Conservation (phyloP, 2,113 vertebrate species). For the Lasiurus borealis region DNA sequence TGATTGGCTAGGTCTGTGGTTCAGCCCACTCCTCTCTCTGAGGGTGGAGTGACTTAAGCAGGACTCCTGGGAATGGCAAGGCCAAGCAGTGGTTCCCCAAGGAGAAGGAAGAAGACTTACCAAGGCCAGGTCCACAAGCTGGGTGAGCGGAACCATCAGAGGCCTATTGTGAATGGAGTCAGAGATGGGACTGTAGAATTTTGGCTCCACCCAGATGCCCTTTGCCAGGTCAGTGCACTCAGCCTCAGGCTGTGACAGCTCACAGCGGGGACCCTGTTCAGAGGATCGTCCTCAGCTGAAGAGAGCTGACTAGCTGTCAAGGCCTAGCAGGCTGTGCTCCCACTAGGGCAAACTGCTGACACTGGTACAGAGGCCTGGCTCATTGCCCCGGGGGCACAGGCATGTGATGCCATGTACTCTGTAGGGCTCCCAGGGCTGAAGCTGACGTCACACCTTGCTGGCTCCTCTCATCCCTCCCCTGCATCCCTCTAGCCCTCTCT, state of each 20-base stretch:
- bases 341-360: background rate
- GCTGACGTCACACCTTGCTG: background rate
- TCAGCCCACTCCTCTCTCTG: background rate
- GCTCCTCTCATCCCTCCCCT: no score
- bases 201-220: background rate
- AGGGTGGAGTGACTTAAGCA: background rate
- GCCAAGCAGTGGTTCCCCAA: background rate
- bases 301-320: background rate
- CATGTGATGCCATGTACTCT: accelerated
- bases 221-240: accelerated
- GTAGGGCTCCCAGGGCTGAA: background rate
- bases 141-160: background rate
- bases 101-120: background rate
- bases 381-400: accelerated
- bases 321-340: background rate
- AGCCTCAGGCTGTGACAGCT: background rate
- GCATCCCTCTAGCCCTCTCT: background rate
- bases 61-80: background rate
- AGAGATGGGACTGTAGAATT: background rate
- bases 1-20: background rate
- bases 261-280: background rate
- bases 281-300: background rate
- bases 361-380: background rate
- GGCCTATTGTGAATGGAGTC: background rate
- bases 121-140: background rate